These are phyloP conservation scores for Antennarius striatus DNA, from an alignment of 2,113 vertebrate species.

Conservation along the genomic window DNA sequence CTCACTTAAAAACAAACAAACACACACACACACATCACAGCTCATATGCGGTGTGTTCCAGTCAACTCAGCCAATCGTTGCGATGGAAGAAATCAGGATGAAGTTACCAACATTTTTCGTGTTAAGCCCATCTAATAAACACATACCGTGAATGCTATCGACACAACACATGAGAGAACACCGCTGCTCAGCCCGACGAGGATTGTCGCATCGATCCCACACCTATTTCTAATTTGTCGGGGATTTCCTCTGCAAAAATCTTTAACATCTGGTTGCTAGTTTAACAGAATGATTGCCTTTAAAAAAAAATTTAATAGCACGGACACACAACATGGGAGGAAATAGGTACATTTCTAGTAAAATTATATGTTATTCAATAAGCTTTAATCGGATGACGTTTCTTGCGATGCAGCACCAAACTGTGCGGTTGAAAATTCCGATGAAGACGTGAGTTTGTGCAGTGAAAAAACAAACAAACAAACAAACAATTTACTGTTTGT, in stretches of 20 bases:
- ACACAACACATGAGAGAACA: not conserved
- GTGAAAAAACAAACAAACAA: not conserved
- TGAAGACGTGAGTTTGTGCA: not conserved
- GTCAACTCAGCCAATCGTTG: slow-evolving; percentile 49
- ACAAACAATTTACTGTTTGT: no score
- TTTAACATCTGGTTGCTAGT: not conserved
- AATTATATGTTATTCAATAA: no score
- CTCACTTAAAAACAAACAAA: no score
- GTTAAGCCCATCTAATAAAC: not conserved
- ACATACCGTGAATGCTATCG: not conserved
- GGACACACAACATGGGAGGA: no score
- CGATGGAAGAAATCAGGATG: slow-evolving; percentile 54
- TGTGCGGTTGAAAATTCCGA: not conserved
- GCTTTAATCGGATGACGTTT: no score
- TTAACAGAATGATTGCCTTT: not conserved
- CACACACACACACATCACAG: slow-evolving; percentile 48
- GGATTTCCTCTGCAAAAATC: slow-evolving; percentile 2
- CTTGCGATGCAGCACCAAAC: not conserved
- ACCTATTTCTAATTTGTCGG: not conserved
- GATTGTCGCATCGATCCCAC: not conserved
- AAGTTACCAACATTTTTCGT: slow-evolving; percentile 44
- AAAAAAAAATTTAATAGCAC: no score
- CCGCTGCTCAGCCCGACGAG: not conserved
- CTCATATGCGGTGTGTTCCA: slow-evolving; percentile 29
- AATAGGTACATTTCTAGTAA: no score